Conservation (phyloP, 2,888 invertebrate species). For the Theristus sp. region DNA sequence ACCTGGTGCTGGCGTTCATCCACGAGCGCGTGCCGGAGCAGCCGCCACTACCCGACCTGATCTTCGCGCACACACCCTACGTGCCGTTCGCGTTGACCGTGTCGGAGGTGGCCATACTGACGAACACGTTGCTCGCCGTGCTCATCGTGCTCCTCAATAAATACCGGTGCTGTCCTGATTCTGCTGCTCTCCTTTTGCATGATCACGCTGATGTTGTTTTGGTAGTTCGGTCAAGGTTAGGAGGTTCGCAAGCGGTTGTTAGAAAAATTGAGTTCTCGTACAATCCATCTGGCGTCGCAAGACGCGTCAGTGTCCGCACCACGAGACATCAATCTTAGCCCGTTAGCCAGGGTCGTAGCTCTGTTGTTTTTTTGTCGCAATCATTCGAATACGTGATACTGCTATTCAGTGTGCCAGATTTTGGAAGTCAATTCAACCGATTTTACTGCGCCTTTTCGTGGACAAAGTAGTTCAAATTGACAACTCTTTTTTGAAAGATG, state of each 20-base stretch:
- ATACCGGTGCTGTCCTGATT: constrained; percentile 43
- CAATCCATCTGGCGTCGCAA: neutral
- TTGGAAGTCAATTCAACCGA: neutral
- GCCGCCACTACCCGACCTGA: constrained; percentile 59
- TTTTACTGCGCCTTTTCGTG: no score
- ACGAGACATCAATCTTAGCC: no score
- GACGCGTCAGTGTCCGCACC: no score
- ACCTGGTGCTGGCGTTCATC: constrained; percentile 47
- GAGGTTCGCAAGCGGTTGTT: no score
- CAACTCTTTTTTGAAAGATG: no score
- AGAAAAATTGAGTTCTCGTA: no score
- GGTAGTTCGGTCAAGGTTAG: no score
- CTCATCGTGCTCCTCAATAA: constrained; percentile 62
- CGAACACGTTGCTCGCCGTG: constrained; percentile 54
- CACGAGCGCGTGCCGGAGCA: constrained; percentile 68
- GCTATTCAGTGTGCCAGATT: neutral
- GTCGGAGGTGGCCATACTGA: constrained; percentile 67
- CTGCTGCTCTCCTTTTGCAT: neutral
- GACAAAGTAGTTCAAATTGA: no score
- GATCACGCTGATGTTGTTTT: neutral
- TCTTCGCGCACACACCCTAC: constrained; percentile 53
- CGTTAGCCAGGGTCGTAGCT: no score
- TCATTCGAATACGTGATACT: no score
- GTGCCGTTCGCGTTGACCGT: constrained; percentile 58
- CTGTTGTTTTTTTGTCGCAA: no score